These are phyloP conservation scores for Cephus spinipes DNA, from an alignment of 2,888 invertebrate genomes.

Conservation along the genomic window DNA sequence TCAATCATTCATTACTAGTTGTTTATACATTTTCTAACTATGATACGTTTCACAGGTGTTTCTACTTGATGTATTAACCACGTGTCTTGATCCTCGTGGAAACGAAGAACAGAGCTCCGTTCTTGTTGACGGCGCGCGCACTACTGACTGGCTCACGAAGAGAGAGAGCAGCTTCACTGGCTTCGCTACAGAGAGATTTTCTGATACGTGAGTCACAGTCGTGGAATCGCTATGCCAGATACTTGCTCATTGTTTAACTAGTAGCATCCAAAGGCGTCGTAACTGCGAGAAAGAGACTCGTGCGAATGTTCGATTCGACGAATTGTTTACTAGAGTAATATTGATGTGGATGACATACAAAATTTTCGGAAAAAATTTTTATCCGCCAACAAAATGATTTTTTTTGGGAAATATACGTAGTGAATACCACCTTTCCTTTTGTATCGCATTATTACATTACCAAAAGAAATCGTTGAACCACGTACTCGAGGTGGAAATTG, in stretches of 20 bases:
- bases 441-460: neutral
- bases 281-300: neutral
- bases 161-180: neutral
- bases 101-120: slow-evolving; percentile 32
- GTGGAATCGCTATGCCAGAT: neutral
- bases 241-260: neutral
- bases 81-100: slow-evolving; percentile 15
- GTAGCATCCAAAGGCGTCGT: neutral
- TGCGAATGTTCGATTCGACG: neutral
- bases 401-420: too few species aligned
- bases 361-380: neutral
- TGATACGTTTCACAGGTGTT: neutral
- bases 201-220: neutral
- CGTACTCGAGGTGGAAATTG: neutral
- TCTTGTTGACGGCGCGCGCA: slow-evolving; percentile 38
- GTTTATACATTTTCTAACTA: slow-evolving; percentile 5
- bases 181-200: neutral
- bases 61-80: neutral
- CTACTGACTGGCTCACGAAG: slow-evolving; percentile 38
- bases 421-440: too few species aligned
- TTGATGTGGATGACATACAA: neutral
- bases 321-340: neutral
- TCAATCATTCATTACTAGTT: neutral
- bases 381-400: too few species aligned
- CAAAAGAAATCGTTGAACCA: neutral